A percentile compares a stretch with the other conserved stretches of the same genome.
Conservation (phyloP, 2,113 vertebrate species). For the Dipodomys ordii region DNA sequence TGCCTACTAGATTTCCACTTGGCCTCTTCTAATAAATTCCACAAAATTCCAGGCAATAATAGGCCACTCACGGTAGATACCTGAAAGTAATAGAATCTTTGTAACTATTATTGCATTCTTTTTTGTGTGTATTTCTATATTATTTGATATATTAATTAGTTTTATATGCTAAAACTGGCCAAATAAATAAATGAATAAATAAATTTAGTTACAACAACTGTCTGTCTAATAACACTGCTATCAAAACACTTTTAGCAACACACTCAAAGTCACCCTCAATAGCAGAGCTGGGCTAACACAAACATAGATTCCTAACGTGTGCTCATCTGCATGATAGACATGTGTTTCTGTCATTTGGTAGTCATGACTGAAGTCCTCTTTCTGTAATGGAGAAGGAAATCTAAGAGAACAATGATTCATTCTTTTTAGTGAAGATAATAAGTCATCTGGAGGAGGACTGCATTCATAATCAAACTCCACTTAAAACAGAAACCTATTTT, state of each 20-base stretch:
- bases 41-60: not conserved
- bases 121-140: constrained; percentile 25
- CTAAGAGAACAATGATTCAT: constrained; percentile 45
- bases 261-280: constrained; percentile 46
- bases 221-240: constrained; percentile 66
- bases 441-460: not conserved
- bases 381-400: constrained; percentile 62
- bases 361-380: constrained; percentile 45
- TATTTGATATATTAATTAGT: constrained; percentile 48
- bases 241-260: constrained; percentile 60
- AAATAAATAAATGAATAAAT: constrained; percentile 62
- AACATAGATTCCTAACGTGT: constrained; percentile 26
- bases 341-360: constrained; percentile 41
- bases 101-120: not conserved
- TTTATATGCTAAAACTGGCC: not conserved
- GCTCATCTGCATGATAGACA: constrained; percentile 65
- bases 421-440: not conserved
- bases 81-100: not conserved
- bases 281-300: constrained; percentile 8
- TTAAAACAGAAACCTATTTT: constrained; percentile 34
- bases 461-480: constrained; percentile 38
- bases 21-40: not conserved
- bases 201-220: constrained; percentile 77
- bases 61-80: not conserved
- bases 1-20: constrained; percentile 39